Evolutionary conservation across 2,888 invertebrate species (phyloP).

Genomic region (Drosophila borealis): DNA sequence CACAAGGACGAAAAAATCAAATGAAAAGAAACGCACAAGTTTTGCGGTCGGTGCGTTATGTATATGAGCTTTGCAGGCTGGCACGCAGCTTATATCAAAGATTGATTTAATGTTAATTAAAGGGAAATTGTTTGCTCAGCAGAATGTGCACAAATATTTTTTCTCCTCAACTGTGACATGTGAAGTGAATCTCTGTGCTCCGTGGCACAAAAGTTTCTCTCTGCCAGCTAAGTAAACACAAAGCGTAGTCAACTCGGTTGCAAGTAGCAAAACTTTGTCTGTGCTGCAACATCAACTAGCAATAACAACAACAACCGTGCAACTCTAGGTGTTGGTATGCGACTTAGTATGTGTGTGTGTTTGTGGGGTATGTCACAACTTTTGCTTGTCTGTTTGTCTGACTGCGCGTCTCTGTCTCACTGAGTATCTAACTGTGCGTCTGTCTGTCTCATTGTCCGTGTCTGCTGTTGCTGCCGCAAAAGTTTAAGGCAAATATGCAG

Average conservation of each 20-base stretch:
- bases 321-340: conserved; percentile 48
- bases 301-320: conserved; percentile 31
- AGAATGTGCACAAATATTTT: conserved; percentile 61
- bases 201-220: conserved; percentile 51
- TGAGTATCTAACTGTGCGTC: conserved; percentile 32
- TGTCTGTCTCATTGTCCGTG: conserved; percentile 18
- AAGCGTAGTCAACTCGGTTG: conserved; percentile 46
- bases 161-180: conserved; percentile 53
- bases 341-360: conserved; percentile 30
- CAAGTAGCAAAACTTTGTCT: conserved; percentile 66
- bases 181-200: conserved; percentile 71
- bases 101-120: conserved; percentile 76
- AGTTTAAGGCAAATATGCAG: conserved; percentile 77
- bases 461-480: conserved; percentile 62
- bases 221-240: conserved; percentile 65
- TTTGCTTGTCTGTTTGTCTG: conserved; percentile 63
- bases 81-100: conserved; percentile 41
- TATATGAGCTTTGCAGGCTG: conserved; percentile 13
- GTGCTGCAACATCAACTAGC: conserved; percentile 40
- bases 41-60: conserved; percentile 12
- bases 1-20: conserved; percentile 9
- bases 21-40: conserved; percentile 40
- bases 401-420: conserved; percentile 38
- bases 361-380: conserved; percentile 68
- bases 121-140: conserved; percentile 63